Base-by-base conservation (phyloP, 2,797 vertebrate species). In the Sebastes steindachneri region DNA sequence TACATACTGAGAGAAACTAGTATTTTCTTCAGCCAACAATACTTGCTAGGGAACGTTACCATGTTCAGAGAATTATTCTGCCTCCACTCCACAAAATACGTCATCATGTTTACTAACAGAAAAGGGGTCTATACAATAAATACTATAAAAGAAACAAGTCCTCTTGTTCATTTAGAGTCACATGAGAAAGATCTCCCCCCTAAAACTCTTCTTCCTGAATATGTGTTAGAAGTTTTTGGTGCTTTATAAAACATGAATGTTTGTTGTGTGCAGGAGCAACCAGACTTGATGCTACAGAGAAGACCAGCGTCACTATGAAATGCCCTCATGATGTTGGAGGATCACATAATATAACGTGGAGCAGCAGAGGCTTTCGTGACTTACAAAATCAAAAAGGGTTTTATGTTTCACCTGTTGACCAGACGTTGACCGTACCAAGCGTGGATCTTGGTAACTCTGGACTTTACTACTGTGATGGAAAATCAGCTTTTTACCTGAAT, bases 381-480 rank as follows among this genome's bases (percentile, higher is more conserved):
- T 31, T 48, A 53, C 0, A 7, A 12, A 0, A 9, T 33, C 9
- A 8, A 6, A 7, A 1, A 5, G 12, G 35, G 1, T 10, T 51
- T 70, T 0, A 6, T 23, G 31, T 64, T 59, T 77, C 73, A 6
- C 0, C 7, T 10, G 1, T 2, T 3, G 0, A n/a, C 14, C 21
- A 23, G 37, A 25, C 12, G 2, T 10, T 79, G 77, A 73, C 7
- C 2, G 7, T 74, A 14, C 7, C 0, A 23, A 0, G 0, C 0
- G 0, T 73, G 29, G 0, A 17, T 28, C 60, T 4, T 5, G 0
- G 1, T 2, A 3, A 73, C 41, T 37, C 63, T 29, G 69, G 69
- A 53, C 63, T 79, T 29, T 67, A 73, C 55, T 23, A 7, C 76
- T 78, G 55, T 53, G 9, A 23, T n/a, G 69, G 41, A 37, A 53